These are phyloP conservation scores for Drosophila tani DNA, from an alignment of 1,140 invertebrate species.

Conservation along the genomic window DNA sequence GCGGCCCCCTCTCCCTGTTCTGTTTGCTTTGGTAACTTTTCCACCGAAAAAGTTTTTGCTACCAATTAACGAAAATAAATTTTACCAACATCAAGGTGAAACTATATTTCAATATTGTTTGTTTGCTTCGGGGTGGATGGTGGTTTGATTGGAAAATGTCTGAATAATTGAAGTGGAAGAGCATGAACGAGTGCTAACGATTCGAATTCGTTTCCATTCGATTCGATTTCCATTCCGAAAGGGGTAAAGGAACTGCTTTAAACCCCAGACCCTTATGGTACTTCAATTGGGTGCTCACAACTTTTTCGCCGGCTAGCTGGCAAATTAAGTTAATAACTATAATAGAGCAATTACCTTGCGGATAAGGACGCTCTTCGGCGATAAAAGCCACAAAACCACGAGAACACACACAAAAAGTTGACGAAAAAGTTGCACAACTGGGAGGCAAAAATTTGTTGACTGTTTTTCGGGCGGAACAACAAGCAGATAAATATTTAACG, in stretches of 20 bases:
- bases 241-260: slow-evolving; percentile 13
- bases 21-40: slow-evolving; percentile 49
- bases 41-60: slow-evolving; percentile 47
- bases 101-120: slow-evolving; percentile 57
- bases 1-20: not conserved
- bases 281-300: slow-evolving; percentile 9
- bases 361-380: slow-evolving; percentile 26
- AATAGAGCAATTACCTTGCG: slow-evolving; percentile 43
- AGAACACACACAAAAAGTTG: slow-evolving; percentile 38
- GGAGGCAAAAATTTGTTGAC: slow-evolving; percentile 48
- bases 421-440: slow-evolving; percentile 38
- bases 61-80: slow-evolving; percentile 69
- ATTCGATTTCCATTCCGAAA: slow-evolving; percentile 6
- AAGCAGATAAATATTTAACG: slow-evolving; percentile 68
- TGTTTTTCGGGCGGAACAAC: slow-evolving; percentile 32
- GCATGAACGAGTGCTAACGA: slow-evolving; percentile 21
- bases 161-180: slow-evolving; percentile 51
- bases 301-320: slow-evolving; percentile 5
- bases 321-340: slow-evolving; percentile 52
- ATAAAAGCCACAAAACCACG: slow-evolving; percentile 26
- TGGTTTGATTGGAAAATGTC: slow-evolving; percentile 49
- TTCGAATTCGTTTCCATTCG: slow-evolving; percentile 3
- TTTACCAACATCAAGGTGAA: slow-evolving; percentile 48
- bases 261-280: slow-evolving; percentile 1
- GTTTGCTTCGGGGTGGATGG: slow-evolving; percentile 16